These are phyloP conservation scores for Sphinx pinastri DNA, from an alignment of 2,888 invertebrate species.

Conservation along the genomic window DNA sequence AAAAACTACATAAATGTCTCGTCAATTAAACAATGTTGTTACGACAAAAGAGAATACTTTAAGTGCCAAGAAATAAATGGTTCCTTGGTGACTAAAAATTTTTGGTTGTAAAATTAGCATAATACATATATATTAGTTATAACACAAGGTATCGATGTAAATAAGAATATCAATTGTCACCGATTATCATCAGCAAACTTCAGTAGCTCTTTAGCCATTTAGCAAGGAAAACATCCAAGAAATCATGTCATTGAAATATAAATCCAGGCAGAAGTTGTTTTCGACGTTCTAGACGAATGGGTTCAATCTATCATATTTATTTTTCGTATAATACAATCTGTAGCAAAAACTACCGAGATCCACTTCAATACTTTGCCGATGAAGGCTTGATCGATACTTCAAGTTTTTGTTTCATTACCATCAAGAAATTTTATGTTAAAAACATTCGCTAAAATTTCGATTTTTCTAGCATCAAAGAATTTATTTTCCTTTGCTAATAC, in stretches of 20 bases:
- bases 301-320: slow-evolving; percentile 6
- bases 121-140: no score
- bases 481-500: no score
- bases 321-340: neutral
- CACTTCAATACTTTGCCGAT: neutral
- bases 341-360: slow-evolving; percentile 4
- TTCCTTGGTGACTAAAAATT: no score
- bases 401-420: neutral
- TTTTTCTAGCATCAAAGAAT: neutral
- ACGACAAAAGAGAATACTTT: neutral
- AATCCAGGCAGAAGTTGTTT: neutral
- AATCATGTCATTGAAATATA: neutral
- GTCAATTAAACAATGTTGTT: neutral
- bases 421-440: neutral
- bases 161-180: no score
- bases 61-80: no score
- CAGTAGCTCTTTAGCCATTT: neutral
- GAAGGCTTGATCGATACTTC: neutral
- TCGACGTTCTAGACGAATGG: neutral
- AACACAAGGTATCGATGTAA: no score
- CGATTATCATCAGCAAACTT: no score
- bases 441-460: neutral
- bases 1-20: neutral
- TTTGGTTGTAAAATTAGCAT: no score
- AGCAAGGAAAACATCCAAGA: neutral